Percentiles rank a stretch among this genome's conserved stretches.
phyloP scores from a whole-genome alignment of 2,888 invertebrate genomes.

The Orthosia gracilis region DNA sequence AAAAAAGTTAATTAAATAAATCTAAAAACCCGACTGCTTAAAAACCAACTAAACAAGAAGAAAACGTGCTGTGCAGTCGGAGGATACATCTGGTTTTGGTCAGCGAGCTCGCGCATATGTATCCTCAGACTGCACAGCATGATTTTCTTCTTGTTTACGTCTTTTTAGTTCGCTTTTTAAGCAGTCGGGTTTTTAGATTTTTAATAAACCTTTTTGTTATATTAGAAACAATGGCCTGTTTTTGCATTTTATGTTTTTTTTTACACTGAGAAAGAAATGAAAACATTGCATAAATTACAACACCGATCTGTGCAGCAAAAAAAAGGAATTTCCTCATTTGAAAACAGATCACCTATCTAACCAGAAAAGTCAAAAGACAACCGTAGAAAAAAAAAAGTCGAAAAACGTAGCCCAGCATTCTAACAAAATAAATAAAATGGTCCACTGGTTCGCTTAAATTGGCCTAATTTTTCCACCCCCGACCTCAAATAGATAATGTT shows the following conservation, averaged over 20 bases:
- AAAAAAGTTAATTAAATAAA: too few species aligned
- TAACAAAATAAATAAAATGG: slow-evolving; percentile 62
- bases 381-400: slow-evolving; percentile 30
- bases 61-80: too few species aligned
- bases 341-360: slow-evolving; percentile 58
- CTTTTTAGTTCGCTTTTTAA: too few species aligned
- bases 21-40: too few species aligned
- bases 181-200: too few species aligned
- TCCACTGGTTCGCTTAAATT: slow-evolving; percentile 54
- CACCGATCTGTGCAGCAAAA: slow-evolving; percentile 20
- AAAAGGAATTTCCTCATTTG: slow-evolving; percentile 43
- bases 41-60: too few species aligned
- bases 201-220: too few species aligned
- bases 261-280: background rate
- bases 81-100: too few species aligned
- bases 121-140: too few species aligned
- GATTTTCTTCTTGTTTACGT: too few species aligned
- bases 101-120: too few species aligned
- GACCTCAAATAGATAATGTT: slow-evolving; percentile 77
- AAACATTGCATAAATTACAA: slow-evolving; percentile 31
- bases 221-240: background rate
- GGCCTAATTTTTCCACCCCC: slow-evolving; percentile 67
- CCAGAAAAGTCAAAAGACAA: slow-evolving; percentile 46
- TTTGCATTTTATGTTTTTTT: background rate
- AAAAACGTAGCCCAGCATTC: slow-evolving; percentile 47